Evolutionary conservation across 53 echinoderm and acorn worm genomes (phyloP), one percentile per base, ranked within the genome.

Genomic region (Holothuria leucospilota): DNA sequence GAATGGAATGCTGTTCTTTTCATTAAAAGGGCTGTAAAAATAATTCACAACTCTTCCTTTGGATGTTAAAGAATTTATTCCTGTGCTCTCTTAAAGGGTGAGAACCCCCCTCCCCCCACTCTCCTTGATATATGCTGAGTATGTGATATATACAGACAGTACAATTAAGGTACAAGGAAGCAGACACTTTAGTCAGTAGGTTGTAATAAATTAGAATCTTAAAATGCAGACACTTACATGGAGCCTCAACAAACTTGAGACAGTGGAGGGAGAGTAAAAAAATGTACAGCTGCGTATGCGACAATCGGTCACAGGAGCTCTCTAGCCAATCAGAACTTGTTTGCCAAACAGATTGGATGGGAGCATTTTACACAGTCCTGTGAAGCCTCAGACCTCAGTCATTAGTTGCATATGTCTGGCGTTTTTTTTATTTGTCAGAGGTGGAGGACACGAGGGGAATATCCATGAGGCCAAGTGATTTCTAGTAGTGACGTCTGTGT

Each of bases 321-420:
- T 75, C 75, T 28, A 75, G 51, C 75, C 75, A 75, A 75, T 75
- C 75, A 49, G 46, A 52, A 49, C 75, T 52, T 49, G 51, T 51
- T 75, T 38, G 75, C 25, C 46, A 49, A 75, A 75, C 75, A 51
- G 75, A 75, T 75, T 75, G 75, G 75, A 75, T 75, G 51, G 26
- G 53, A 75, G 25, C n/a, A n/a, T 49, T 27, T 34, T 25, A 16
- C 68, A 68, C 51, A 21, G 21, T 75, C 51, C 72, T 72, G 72
- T 46, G 23, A 12, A 72, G 39, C 39, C 14, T 75, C 13, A 51
- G 6, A 51, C 51, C 39, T 12, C 52, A 75, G 75, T 75, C 75
- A 75, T 75, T 75, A 75, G 75, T 26, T 26, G 68, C 8, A 9
- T 75, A 13, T 75, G 27, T 75, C 75, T 75, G 49, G 75, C 25